These are phyloP conservation scores for Pantherophis guttatus DNA, from an alignment of 2,113 vertebrate genomes.

Conservation along the genomic window DNA sequence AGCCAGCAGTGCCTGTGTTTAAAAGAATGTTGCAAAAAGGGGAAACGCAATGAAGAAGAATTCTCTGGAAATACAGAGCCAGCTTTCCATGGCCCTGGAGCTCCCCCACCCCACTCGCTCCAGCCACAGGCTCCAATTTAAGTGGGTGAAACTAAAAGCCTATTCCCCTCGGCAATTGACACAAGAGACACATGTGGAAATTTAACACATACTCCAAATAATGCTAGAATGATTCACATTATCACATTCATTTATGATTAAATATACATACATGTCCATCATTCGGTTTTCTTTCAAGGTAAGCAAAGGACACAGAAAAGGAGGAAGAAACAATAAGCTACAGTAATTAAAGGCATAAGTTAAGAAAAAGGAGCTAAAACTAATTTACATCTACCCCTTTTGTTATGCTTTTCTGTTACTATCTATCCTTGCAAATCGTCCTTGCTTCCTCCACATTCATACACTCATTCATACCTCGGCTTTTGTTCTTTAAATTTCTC, in stretches of 20 bases:
- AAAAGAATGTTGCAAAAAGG: neutral
- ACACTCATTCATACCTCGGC: neutral
- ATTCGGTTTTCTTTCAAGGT: neutral
- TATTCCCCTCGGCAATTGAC: neutral
- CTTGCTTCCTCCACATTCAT: neutral
- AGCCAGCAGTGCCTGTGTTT: conserved; percentile 18
- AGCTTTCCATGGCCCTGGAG: no score
- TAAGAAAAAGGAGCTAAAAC: neutral
- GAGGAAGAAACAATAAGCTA: neutral
- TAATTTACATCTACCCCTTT: neutral
- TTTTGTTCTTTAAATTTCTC: neutral
- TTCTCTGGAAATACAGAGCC: neutral
- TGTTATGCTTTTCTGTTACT: neutral
- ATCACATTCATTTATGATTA: neutral
- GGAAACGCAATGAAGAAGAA: neutral
- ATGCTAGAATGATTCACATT: neutral
- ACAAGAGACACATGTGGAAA: neutral
- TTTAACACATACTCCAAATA: neutral
- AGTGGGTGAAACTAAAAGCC: neutral
- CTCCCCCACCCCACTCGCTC: neutral
- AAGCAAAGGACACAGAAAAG: neutral
- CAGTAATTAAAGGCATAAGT: neutral
- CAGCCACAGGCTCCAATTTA: neutral
- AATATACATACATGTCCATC: neutral
- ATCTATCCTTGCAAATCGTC: neutral